Evolutionary conservation across 2,113 vertebrate genomes (phyloP), one percentile per base, ranked within the genome.

Genomic region (Prinia subflava): DNA sequence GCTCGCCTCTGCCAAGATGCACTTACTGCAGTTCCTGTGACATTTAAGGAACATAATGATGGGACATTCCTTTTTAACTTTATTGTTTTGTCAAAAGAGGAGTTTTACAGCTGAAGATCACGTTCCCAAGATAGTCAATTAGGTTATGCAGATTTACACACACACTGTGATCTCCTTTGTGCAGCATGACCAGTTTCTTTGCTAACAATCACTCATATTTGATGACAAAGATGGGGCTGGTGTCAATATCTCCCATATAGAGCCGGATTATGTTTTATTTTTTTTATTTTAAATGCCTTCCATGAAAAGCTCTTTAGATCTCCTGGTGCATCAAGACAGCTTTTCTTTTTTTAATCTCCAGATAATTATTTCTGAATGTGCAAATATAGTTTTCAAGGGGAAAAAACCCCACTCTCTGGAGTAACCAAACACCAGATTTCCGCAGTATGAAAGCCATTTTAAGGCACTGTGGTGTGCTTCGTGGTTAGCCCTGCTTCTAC

Each of bases 91-190:
- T 96, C 93, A 71, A 87, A 94, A 84, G 82, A 23, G 33, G 47
- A 52, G 68, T 96, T 97, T 97, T 92, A 96, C 84, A 96, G 97
- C 95, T 68, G 89, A 95, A 95, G 96, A 97, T 97, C 96, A 96
- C 71, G 37, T 96, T 89, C 83, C 87, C 87, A 78, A 97, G 71
- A 89, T 39, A 87, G 91, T 90, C 83, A 92, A 60, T 90, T 96
- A 92, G 63, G 42, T 86, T 96, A 93, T 94, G 94, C 90, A 97
- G 95, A 97, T 96, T 95, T 94, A 90, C 39, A 11, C 79, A 91
- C 75, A 94, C 4, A 17, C 89, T 94, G 92, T 52, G 52, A 78
- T 96, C 80, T 90, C 85, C 64, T 97, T 83, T 94, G n/a, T 93
- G 74, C 85, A 92, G 92, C 65, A 69, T 87, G 87, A 89, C 87